Percentiles rank a stretch among this genome's conserved stretches.
phyloP scores from a whole-genome alignment of 2,113 vertebrate species.

The Oryctolagus cuniculus region DNA sequence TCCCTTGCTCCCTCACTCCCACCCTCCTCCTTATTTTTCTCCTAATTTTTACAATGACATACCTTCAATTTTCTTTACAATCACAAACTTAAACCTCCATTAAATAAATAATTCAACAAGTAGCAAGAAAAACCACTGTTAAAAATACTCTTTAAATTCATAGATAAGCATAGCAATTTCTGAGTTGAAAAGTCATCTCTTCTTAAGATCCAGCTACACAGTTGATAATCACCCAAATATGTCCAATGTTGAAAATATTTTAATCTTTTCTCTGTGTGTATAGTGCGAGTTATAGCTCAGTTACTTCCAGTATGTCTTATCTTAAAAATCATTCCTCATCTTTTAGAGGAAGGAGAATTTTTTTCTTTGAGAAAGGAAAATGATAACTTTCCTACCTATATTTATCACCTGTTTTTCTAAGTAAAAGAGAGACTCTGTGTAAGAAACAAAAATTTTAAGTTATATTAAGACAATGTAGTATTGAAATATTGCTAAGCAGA shows the following conservation, averaged over 20 bases:
- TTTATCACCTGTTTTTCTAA: background rate
- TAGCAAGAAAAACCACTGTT: background rate
- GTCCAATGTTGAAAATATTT: no score
- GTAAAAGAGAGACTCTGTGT: background rate
- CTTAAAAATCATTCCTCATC: background rate
- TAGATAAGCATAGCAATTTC: background rate
- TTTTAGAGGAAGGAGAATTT: background rate
- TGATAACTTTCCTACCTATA: background rate
- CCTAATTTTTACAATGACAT: no score
- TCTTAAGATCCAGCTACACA: background rate
- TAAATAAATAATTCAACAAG: no score
- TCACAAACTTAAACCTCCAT: no score
- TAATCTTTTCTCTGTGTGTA: background rate
- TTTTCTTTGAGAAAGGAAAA: constrained; percentile 47
- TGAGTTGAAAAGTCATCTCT: background rate
- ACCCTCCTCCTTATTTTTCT: no score
- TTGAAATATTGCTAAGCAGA: constrained; percentile 17
- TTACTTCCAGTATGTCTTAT: background rate
- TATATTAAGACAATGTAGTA: background rate
- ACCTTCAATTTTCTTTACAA: no score
- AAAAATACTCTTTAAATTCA: background rate
- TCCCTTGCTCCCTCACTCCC: no score
- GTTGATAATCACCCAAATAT: background rate
- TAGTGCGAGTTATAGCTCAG: background rate
- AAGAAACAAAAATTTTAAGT: background rate